Evolutionary conservation across 2,113 vertebrate genomes (phyloP).

Genomic region (Pygoscelis antarcticus): DNA sequence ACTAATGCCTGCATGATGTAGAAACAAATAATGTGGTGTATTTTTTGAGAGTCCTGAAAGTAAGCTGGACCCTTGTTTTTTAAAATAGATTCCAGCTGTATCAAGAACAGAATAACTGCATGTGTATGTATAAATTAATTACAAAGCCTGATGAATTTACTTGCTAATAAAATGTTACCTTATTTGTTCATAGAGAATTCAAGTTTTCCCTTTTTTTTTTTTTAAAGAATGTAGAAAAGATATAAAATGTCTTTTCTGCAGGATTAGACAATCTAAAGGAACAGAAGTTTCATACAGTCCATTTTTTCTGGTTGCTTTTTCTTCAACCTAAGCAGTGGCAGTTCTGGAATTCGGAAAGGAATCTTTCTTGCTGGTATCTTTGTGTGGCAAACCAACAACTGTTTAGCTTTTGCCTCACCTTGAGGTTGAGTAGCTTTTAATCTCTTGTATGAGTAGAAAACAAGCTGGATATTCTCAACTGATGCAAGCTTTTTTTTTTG

Average conservation of each 20-base stretch:
- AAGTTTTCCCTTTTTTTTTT: neutral
- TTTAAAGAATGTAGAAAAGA: neutral
- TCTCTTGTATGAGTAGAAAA: neutral
- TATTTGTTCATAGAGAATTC: neutral
- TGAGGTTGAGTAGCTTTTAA: neutral
- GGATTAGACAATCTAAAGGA: neutral
- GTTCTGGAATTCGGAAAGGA: neutral
- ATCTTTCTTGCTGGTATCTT: neutral
- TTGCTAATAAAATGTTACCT: neutral
- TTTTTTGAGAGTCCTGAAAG: neutral
- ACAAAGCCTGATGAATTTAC: neutral
- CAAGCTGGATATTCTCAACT: neutral
- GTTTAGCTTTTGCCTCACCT: neutral
- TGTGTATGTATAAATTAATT: neutral
- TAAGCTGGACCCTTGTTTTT: neutral
- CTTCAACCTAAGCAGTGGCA: neutral
- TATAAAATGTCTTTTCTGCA: neutral
- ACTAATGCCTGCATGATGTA: neutral
- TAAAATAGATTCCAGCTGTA: conserved; percentile 3
- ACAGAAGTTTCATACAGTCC: neutral
- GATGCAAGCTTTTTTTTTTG: neutral
- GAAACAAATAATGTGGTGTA: neutral
- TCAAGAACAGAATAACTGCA: neutral
- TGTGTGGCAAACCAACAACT: neutral
- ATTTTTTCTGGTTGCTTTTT: neutral